Evolutionary conservation across 1,140 invertebrate genomes (phyloP).

Genomic region (Cydia fagiglandana): DNA sequence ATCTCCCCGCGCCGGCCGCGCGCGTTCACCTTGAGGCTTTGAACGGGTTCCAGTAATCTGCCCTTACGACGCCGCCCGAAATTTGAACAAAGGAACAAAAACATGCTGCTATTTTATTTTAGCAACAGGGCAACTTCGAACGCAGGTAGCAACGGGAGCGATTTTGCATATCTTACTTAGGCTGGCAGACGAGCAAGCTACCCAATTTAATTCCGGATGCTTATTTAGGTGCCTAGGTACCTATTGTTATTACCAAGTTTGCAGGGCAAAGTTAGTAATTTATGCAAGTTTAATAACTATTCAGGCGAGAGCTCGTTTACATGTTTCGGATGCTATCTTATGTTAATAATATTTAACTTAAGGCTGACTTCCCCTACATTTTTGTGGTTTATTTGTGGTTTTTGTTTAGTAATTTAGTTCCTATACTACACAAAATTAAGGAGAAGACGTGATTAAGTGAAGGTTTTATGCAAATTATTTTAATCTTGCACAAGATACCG

Average conservation of each 20-base stretch:
- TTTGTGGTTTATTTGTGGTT: background rate
- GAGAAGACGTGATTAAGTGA: too few species aligned
- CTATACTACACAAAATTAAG: too few species aligned
- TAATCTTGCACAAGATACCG: too few species aligned
- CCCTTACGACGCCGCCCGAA: conserved; percentile 40
- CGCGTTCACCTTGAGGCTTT: conserved; percentile 63
- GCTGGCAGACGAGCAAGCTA: conserved; percentile 1
- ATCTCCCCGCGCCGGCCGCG: conserved; percentile 45
- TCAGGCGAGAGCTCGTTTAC: background rate
- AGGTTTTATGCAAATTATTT: too few species aligned
- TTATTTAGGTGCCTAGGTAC: conserved; percentile 13
- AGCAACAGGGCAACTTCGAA: conserved; percentile 20
- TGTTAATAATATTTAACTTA: background rate
- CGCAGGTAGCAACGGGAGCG: conserved; percentile 25
- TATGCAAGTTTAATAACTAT: conserved; percentile 19
- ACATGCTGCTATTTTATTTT: conserved; percentile 30
- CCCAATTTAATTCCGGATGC: conserved; percentile 11
- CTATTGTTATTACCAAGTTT: conserved; percentile 10
- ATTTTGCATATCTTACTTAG: conserved; percentile 17
- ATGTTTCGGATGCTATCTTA: background rate
- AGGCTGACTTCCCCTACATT: background rate
- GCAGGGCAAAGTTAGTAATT: background rate
- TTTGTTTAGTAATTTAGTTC: too few species aligned
- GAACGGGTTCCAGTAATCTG: conserved; percentile 60
- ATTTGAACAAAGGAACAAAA: conserved; percentile 39